These are phyloP conservation scores for Anser cygnoides DNA, from an alignment of 2,113 vertebrate genomes.

Conservation along the genomic window DNA sequence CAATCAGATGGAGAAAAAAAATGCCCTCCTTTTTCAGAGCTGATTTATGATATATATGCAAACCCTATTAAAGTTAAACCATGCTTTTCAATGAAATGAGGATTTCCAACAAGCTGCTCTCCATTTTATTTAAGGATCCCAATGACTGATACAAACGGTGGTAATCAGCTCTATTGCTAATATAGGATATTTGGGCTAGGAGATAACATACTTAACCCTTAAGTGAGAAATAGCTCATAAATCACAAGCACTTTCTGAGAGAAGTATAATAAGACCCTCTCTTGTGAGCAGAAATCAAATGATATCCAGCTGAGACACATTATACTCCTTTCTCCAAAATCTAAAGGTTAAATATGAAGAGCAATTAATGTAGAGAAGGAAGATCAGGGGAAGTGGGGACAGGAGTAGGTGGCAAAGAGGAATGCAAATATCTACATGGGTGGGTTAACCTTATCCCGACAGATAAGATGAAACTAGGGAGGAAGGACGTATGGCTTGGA, in stretches of 20 bases:
- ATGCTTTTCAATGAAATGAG: slow-evolving; percentile 70
- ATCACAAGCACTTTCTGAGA: slow-evolving; percentile 34
- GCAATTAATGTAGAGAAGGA: slow-evolving; percentile 47
- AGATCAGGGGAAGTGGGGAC: neutral
- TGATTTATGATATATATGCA: slow-evolving; percentile 71
- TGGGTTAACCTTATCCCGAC: neutral
- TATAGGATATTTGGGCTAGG: slow-evolving; percentile 28
- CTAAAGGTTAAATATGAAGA: slow-evolving; percentile 67
- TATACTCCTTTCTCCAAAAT: slow-evolving; percentile 44
- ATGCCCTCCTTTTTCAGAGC: slow-evolving; percentile 45
- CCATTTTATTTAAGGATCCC: slow-evolving; percentile 60
- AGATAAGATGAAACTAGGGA: neutral
- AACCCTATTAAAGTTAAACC: slow-evolving; percentile 73
- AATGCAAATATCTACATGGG: neutral
- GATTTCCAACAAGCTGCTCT: slow-evolving; percentile 62
- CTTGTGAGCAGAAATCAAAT: slow-evolving; percentile 33
- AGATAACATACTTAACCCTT: slow-evolving; percentile 58
- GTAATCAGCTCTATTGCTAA: slow-evolving; percentile 37
- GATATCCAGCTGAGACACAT: slow-evolving; percentile 46
- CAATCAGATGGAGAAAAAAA: slow-evolving; percentile 49
- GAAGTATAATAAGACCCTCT: slow-evolving; percentile 16
- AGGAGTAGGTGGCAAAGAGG: neutral
- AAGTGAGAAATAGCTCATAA: slow-evolving; percentile 63
- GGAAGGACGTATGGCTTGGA: neutral
- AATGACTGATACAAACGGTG: slow-evolving; percentile 37